A percentile compares a stretch with the other conserved stretches of the same genome.
These are phyloP conservation scores for Paralichthys olivaceus DNA, from an alignment of 2,113 vertebrate species.

Conservation along the genomic window DNA sequence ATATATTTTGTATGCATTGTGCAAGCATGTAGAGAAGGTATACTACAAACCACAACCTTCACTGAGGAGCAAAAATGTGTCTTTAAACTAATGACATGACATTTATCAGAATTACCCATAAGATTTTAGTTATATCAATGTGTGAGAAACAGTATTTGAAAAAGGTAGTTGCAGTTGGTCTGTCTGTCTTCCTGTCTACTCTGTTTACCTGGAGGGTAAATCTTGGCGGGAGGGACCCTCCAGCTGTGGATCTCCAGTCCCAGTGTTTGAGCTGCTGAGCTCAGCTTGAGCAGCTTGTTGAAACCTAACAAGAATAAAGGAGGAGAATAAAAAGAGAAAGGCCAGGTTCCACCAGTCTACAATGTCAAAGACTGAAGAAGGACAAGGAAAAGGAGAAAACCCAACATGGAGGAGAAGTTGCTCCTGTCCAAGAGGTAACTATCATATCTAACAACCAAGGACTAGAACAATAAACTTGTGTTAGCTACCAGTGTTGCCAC, in stretches of 20 bases:
- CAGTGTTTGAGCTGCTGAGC: slow-evolving; percentile 37
- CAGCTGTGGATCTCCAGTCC: slow-evolving; percentile 27
- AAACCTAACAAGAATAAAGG: slow-evolving; percentile 49
- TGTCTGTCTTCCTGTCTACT: slow-evolving; percentile 11
- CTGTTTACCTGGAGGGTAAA: slow-evolving; percentile 59
- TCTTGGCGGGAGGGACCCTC: slow-evolving; percentile 31
- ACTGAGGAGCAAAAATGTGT: no score
- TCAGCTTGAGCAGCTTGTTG: slow-evolving; percentile 57
- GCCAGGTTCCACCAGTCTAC: neutral
- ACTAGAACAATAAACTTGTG: neutral
- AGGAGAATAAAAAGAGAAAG: neutral
- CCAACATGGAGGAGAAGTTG: neutral
- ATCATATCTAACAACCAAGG: neutral
- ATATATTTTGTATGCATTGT: neutral
- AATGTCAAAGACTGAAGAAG: slow-evolving; percentile 6
- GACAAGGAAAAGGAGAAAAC: neutral
- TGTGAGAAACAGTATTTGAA: neutral
- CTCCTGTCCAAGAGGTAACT: neutral
- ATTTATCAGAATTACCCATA: neutral
- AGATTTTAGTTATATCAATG: neutral
- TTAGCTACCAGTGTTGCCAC: neutral
- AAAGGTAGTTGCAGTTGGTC: neutral
- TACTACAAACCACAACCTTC: no score
- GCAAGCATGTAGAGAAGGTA: no score
- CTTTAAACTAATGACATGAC: no score